Evolutionary conservation across 2,888 invertebrate species (phyloP).

Genomic region (Apamea anceps): DNA sequence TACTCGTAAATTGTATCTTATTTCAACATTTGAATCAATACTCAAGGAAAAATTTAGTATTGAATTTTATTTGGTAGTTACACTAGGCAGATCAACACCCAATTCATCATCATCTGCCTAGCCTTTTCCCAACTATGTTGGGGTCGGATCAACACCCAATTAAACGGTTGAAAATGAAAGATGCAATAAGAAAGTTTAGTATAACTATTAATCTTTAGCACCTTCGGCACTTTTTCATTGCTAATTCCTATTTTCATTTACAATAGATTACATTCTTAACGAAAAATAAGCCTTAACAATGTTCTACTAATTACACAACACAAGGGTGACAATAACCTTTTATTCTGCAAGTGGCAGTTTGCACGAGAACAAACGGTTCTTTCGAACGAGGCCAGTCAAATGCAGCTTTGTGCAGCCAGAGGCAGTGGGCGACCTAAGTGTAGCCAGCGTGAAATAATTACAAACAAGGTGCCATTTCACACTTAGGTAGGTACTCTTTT

Average conservation of each 20-base stretch:
- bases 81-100: not conserved
- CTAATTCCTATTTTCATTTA: not conserved
- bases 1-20: not conserved
- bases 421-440: conserved; percentile 6
- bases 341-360: conserved; percentile 2
- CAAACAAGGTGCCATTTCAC: conserved; percentile 21
- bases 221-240: not conserved
- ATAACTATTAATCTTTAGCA: not conserved
- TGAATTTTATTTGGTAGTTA: too few species aligned
- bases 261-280: not conserved
- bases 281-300: not conserved
- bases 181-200: not conserved
- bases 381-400: conserved; percentile 21
- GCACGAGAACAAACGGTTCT: not conserved
- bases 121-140: too few species aligned
- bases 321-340: not conserved
- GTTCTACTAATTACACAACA: not conserved
- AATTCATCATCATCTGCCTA: too few species aligned
- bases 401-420: conserved; percentile 17
- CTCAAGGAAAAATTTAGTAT: too few species aligned
- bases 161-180: not conserved
- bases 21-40: too few species aligned
- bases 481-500: not conserved
- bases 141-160: not conserved
- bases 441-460: conserved; percentile 40